A percentile compares a stretch with the other conserved stretches of the same genome.
phyloP scores from a whole-genome alignment of 1,140 invertebrate genomes.

The Scaptomyza pallida region DNA sequence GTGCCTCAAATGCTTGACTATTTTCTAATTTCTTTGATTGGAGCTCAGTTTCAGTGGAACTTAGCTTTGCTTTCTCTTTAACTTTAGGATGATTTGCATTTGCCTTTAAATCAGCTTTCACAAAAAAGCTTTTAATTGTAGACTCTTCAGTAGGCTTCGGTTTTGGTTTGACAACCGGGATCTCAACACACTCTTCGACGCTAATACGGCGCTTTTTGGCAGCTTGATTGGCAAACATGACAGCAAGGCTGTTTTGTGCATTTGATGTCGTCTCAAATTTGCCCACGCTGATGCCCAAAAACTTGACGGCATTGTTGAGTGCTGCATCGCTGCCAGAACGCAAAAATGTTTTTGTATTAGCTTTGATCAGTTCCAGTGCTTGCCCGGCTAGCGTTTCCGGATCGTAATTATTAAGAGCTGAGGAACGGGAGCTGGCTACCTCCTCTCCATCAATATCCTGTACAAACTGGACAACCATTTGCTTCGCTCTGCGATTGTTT shows the following conservation, averaged over 20 bases:
- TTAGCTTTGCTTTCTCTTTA: not conserved
- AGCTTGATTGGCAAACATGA: conserved; percentile 78
- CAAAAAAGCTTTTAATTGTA: conserved; percentile 67
- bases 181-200: conserved; percentile 33
- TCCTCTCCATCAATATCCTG: conserved; percentile 86
- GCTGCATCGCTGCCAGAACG: conserved; percentile 76
- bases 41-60: not conserved
- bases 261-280: conserved; percentile 88
- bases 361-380: conserved; percentile 87
- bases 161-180: conserved; percentile 33
- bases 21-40: not conserved
- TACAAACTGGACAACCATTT: conserved; percentile 87
- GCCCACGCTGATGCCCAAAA: conserved; percentile 90
- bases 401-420: conserved; percentile 84
- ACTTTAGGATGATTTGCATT: not conserved
- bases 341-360: conserved; percentile 84
- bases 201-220: conserved; percentile 69
- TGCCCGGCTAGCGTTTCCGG: conserved; percentile 86
- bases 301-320: conserved; percentile 87
- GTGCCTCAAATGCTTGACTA: not conserved
- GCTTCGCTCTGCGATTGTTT: conserved; percentile 88
- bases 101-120: conserved; percentile 15
- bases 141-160: conserved; percentile 51
- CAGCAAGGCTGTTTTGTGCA: conserved; percentile 85
- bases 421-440: conserved; percentile 86